Conservation (phyloP, 2,888 invertebrate genomes). For the Cerceris rybyensis region DNA sequence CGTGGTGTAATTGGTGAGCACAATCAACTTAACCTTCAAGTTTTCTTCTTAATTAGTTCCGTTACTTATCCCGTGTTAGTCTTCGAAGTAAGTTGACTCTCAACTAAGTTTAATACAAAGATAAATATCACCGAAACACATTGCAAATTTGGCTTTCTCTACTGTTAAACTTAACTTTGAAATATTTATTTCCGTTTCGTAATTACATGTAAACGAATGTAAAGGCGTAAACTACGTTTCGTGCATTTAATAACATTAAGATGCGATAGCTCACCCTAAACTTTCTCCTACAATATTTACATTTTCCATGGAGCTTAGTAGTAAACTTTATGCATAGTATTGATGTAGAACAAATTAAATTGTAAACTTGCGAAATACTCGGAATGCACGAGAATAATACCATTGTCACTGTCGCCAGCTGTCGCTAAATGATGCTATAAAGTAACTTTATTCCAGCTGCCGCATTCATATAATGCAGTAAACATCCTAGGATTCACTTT, state of each 20-base stretch:
- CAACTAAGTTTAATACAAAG: not conserved
- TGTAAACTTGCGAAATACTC: constrained; percentile 3
- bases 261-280: no score
- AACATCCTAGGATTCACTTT: constrained; percentile 42
- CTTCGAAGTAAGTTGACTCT: not conserved
- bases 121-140: not conserved
- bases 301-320: not conserved
- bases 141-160: not conserved
- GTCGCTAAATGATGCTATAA: constrained; percentile 57
- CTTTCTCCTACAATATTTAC: no score
- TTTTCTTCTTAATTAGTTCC: not conserved
- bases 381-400: constrained; percentile 43
- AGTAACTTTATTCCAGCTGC: constrained; percentile 56
- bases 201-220: no score
- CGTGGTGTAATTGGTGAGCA: not conserved
- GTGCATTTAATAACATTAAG: no score
- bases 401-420: constrained; percentile 53
- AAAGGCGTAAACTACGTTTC: no score
- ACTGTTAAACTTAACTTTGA: no score
- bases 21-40: not conserved
- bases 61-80: constrained; percentile 6
- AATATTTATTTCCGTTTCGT: no score
- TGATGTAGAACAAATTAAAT: not conserved
- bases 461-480: constrained; percentile 47
- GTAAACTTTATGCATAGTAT: not conserved